Base-by-base conservation (phyloP, 2,113 vertebrate species). In the Phaetusa simplex region DNA sequence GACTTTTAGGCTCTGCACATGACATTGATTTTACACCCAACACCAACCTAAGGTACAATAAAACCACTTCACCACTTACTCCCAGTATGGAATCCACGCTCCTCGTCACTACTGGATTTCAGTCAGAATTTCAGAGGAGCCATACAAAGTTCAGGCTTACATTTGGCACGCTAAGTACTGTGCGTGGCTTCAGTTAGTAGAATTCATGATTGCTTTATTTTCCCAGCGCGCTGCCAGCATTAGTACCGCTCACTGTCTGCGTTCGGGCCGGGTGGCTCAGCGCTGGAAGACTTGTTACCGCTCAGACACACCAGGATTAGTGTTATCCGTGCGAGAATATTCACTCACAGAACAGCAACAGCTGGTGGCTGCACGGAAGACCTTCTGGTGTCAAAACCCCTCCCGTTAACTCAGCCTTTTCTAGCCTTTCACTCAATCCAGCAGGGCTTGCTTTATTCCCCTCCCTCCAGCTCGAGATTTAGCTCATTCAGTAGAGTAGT, bases 251-350 rank as follows among this genome's bases (percentile, higher is more conserved):
- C 15, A 0, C 38, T 26, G 71, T 9, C 71, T 45, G 43, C 34
- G 9, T 2, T 14, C 0, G 0, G 52, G 40, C 38, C 12, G 0
- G 26, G 52, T 0, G 29, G 53, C 82, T 84, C 42, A 14, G 80
- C 11, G 2, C 70, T 14, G 17, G 32, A 29, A 59, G 53, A n/a
- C 14, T 4, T 4, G 34, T 65, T 42, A 9, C 3, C 12, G 13
- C 71, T 64, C 65, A 66, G 59, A 14, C 36, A 38, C 11, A 17
- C 12, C 24, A 3, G 58, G 96, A 96, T 92, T 97, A 95, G 86
- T 26, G 62, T 95, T 93, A 96, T 93, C 95, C 96, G 23, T 34
- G 73, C 4, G n/a, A 86, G 88, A 83, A 94, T 78, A 93, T 42
- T 81, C 90, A 30, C n/a, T 50, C 34, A 27, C 90, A 65, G 65